Evolutionary conservation across 2,888 invertebrate species (phyloP).

Genomic region (Gymnocheta viridis): DNA sequence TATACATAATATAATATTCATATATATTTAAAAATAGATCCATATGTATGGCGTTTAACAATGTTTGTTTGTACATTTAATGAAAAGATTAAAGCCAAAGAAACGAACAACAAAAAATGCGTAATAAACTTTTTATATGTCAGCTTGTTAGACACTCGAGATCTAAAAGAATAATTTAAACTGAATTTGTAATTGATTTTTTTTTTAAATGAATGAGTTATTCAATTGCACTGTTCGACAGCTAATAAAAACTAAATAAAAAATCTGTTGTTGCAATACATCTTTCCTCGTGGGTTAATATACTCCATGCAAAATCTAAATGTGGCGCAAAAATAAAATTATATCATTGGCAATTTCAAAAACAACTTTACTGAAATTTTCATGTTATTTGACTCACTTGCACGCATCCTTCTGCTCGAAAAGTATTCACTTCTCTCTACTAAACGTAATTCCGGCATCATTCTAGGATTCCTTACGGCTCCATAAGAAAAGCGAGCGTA

Average conservation of each 20-base stretch:
- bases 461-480: no score
- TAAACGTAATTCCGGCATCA: no score
- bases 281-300: no score
- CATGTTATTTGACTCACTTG: no score
- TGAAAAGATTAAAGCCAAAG: constrained; percentile 27
- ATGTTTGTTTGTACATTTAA: constrained; percentile 1
- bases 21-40: background rate
- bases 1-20: constrained; percentile 5
- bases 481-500: no score
- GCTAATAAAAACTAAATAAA: background rate
- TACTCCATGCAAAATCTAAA: no score
- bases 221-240: background rate
- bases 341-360: no score
- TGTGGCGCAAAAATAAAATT: no score
- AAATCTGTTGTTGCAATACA: no score
- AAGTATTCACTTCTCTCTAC: no score
- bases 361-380: no score
- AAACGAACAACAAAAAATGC: background rate
- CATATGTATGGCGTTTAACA: background rate
- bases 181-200: constrained; percentile 25
- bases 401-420: no score
- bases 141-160: constrained; percentile 39
- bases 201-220: background rate
- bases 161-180: constrained; percentile 35
- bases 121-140: constrained; percentile 15